Conservation (phyloP, 2,888 invertebrate genomes). For the Microctonus brassicae region DNA sequence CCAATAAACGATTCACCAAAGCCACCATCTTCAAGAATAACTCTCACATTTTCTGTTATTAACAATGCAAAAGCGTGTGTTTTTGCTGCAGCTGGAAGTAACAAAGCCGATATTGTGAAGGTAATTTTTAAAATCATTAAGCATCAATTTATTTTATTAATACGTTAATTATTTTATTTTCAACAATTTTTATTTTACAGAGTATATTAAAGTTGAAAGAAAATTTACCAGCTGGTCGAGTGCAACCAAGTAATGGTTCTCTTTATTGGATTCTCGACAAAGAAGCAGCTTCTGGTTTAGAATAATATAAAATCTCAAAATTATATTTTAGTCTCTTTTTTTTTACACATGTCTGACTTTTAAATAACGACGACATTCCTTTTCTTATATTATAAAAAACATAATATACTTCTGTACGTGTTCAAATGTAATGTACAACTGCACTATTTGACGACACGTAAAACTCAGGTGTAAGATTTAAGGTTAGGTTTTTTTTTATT, state of each 20-base stretch:
- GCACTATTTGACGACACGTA: not conserved
- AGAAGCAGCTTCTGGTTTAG: conserved; percentile 55
- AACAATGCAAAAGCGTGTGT: conserved; percentile 87
- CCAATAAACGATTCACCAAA: conserved; percentile 95
- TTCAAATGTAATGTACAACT: too few species aligned
- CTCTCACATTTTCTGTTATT: conserved; percentile 90
- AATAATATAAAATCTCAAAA: conserved; percentile 10
- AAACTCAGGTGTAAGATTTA: conserved; percentile 10
- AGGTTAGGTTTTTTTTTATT: not conserved
- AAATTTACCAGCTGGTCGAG: conserved; percentile 82
- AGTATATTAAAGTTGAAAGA: conserved; percentile 83
- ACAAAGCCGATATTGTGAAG: conserved; percentile 91
- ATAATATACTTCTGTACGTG: not conserved
- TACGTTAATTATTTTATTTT: conserved; percentile 6
- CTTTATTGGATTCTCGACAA: conserved; percentile 73
- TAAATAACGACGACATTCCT: conserved; percentile 20
- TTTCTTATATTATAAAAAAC: too few species aligned
- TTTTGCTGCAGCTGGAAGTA: conserved; percentile 86
- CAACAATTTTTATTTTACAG: conserved; percentile 72
- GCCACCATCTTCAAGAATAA: conserved; percentile 91
- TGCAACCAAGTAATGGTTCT: conserved; percentile 79
- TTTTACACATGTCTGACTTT: conserved; percentile 14
- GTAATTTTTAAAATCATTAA: conserved; percentile 70
- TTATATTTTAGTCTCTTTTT: conserved; percentile 17
- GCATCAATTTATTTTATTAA: not conserved